Percentiles rank a stretch among this genome's conserved stretches.
Conservation (phyloP, 2,113 vertebrate genomes). For the Oenanthe melanoleuca region DNA sequence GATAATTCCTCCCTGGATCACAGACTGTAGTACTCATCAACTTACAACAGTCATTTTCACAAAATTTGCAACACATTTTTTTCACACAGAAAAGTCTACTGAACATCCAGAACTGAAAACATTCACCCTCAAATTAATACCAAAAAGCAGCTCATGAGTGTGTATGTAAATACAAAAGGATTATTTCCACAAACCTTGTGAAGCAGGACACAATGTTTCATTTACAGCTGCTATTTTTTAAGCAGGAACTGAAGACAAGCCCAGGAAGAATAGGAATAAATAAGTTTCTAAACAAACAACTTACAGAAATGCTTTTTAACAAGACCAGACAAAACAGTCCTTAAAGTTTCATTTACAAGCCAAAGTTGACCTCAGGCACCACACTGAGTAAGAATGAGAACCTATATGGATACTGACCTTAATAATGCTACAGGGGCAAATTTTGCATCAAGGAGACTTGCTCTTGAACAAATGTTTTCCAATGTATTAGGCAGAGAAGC, state of each 20-base stretch:
- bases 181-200: background rate
- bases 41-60: background rate
- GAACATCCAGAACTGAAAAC: background rate
- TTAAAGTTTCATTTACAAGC: background rate
- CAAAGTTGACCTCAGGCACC: slow-evolving; percentile 12
- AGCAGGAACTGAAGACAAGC: background rate
- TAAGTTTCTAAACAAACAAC: background rate
- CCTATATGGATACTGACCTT: background rate
- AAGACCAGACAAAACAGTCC: background rate
- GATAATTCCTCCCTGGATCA: background rate
- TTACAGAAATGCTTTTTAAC: background rate
- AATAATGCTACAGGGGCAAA: background rate
- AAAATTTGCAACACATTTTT: background rate
- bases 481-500: slow-evolving; percentile 39
- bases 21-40: background rate
- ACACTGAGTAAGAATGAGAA: background rate
- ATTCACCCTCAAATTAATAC: background rate
- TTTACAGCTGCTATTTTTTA: background rate
- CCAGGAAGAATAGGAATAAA: background rate
- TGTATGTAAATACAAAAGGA: background rate
- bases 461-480: slow-evolving; percentile 46
- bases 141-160: background rate
- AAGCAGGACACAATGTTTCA: background rate
- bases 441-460: background rate
- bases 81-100: background rate